Evolutionary conservation across 2,888 invertebrate genomes (phyloP), one percentile per base, ranked within the genome.

Genomic region (Cerastoderma edule): DNA sequence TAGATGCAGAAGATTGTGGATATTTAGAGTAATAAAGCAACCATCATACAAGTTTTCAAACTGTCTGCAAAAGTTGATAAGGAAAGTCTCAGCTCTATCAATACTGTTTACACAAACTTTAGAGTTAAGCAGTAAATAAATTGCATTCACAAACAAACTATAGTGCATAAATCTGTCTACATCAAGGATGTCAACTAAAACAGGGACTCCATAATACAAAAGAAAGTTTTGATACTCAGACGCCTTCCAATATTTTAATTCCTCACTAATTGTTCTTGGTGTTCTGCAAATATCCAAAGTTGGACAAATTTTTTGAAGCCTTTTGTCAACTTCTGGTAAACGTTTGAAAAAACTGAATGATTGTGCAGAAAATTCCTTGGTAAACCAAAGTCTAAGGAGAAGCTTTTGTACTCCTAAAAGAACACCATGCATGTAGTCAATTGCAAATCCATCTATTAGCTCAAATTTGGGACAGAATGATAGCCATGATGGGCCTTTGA

Each of bases 1-100:
- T 24, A 83, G 39, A 66, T 83, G 83, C n/a, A 80, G 6, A 10
- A 80, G 53, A 22, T 83, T 76, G 65, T 83, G 83, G 10, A 83
- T 2, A 67, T 83, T 80, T 3, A 78, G 54, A 4, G 74, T 73
- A 78, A 80, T 78, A 32, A 60, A 75, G 69, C 77, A 65, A 44
- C 13, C 35, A 33, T 68, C 73, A 73, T 73, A 77, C 19, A 73
- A 33, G 13, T 16, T 16, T n/a, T 57, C 5, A 60, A 73, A 77
- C 4, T 32, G 4, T 56, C 28, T 53, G 35, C 68, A 68, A 70
- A 73, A 73, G 30, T 73, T 27, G 53, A 66, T 56, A 8, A 77
- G 63, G 48, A 77, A 56, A 8, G 32, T 48, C 53, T 77, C 77
- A 16, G 73, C 69, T 53, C n/a, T 6, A 19, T 48, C 16, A 32